Base-by-base conservation (phyloP, 2,888 invertebrate genomes). In the Acholoe squamosa region DNA sequence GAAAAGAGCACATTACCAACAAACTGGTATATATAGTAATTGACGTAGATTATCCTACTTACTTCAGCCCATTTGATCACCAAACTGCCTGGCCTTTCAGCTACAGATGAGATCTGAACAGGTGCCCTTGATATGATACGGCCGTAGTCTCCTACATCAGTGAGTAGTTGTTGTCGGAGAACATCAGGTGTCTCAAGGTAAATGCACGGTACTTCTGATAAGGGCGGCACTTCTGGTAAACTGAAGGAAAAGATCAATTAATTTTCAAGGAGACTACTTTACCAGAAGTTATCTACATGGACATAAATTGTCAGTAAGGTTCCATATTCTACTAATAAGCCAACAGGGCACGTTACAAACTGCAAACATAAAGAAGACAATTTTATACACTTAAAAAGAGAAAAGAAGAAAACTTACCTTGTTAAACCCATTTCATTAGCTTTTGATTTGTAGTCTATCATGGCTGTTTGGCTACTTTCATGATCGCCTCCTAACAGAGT, bases 151-250 rank as follows among this genome's bases (percentile, higher is more conserved):
- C 92, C 56, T 19, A 95, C 92, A 19, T 93, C 91, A 0, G 93
- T 92, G 16, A 93, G 91, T 34, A 95, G 90, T 61, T 94, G 93
- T 19, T 51, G 43, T 28, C 89, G 86, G n/a, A 86, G 61, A 22
- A 90, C 91, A 51, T 84, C 93, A 51, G 96, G 96, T 89, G 95
- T 95, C 92, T 96, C 96, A 92, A 97, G 96, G 43, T 96, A 96
- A 89, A 97, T 96, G 93, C 95, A 96, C 88, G 97, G 96, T 91
- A 97, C 96, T 92, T 97, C 97, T 92, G 96, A 96, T n/a, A 96
- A 94, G 90, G 96, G 95, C 52, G 97, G 97, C 28, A 97, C 96
- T 93, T 96, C 97, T 43, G 97, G 97, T 91, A 97, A 95, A 93
- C 96, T 96, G 86, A 84, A 52, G 51, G 22, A 19, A 25, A 84